Evolutionary conservation across 37 sponge, comb jelly and placozoan species (phyloP).

Genomic region (Diacarnus erythraeanus): DNA sequence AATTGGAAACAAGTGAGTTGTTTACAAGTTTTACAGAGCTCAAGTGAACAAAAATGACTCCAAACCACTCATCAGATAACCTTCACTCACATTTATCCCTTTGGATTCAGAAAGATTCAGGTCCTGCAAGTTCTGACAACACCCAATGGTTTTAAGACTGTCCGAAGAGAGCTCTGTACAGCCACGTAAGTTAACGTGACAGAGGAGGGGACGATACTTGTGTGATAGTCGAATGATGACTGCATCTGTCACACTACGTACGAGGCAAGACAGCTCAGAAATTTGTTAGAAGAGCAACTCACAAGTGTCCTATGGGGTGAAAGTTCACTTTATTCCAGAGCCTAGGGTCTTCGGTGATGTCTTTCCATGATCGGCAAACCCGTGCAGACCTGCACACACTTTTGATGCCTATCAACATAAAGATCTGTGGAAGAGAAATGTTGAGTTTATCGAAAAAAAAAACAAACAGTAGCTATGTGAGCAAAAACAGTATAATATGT

Average conservation of each 20-base stretch:
- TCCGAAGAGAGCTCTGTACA: slow-evolving; percentile 64
- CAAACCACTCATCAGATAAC: too few species aligned
- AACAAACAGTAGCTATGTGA: background rate
- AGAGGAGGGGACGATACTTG: slow-evolving; percentile 83
- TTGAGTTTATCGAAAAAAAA: too few species aligned
- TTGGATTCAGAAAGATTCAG: slow-evolving; percentile 87
- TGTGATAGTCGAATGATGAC: slow-evolving; percentile 54
- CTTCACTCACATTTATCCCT: slow-evolving; percentile 43
- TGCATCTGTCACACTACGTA: slow-evolving; percentile 52
- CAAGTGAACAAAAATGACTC: too few species aligned
- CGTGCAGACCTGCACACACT: slow-evolving; percentile 66
- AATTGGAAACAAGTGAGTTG: too few species aligned
- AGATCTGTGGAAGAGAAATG: slow-evolving; percentile 52
- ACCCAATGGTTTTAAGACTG: slow-evolving; percentile 71
- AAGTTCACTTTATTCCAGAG: slow-evolving; percentile 89
- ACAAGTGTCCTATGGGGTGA: slow-evolving; percentile 29
- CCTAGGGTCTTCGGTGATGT: slow-evolving; percentile 75
- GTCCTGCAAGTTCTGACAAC: slow-evolving; percentile 95
- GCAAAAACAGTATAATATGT: background rate
- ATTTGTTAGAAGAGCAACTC: background rate
- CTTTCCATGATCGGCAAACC: slow-evolving; percentile 93
- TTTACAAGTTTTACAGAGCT: too few species aligned
- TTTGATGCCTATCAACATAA: slow-evolving; percentile 37
- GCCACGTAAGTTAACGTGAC: slow-evolving; percentile 83
- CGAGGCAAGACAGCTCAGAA: background rate